A percentile compares a stretch with the other conserved stretches of the same genome.
Evolutionary conservation across 2,888 invertebrate species (phyloP).

Genomic region (Bedellia somnulentella): DNA sequence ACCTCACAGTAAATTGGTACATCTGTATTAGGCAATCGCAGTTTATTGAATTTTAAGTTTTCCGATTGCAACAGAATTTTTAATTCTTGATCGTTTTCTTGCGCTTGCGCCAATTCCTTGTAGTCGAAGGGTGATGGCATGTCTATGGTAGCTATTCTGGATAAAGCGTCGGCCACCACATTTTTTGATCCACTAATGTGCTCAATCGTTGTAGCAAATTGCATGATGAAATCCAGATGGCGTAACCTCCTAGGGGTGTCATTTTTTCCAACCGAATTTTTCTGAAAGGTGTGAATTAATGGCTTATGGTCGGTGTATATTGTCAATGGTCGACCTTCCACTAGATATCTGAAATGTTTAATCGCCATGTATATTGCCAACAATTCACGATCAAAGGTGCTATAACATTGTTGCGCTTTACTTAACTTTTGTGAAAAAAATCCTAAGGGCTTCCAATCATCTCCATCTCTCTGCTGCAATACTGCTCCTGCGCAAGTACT

Average conservation of each 20-base stretch:
- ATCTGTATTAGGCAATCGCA: too few relatives aligned
- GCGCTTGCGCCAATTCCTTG: not conserved
- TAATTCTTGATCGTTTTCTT: conserved; percentile 2
- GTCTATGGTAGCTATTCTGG: not conserved
- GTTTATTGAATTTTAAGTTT: too few relatives aligned
- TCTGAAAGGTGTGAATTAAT: conserved; percentile 9
- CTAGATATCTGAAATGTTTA: conserved; percentile 5
- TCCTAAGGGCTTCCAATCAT: conserved; percentile 5
- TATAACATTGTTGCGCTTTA: conserved; percentile 4
- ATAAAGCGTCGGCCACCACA: conserved; percentile 4
- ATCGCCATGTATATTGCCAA: conserved; percentile 5
- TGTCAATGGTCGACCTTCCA: conserved; percentile 5
- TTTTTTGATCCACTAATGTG: conserved; percentile 4
- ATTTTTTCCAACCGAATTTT: conserved; percentile 3
- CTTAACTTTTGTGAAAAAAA: conserved; percentile 5
- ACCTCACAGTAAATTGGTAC: conserved; percentile 10
- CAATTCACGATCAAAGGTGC: conserved; percentile 6
- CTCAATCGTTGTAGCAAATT: conserved; percentile 8
- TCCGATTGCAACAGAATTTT: too few relatives aligned
- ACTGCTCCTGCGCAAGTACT: not conserved
- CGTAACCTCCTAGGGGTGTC: conserved; percentile 9
- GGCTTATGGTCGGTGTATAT: conserved; percentile 10
- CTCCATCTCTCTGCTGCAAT: not conserved
- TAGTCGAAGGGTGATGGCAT: conserved; percentile 2
- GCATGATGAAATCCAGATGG: conserved; percentile 9